Evolutionary conservation across 2,113 vertebrate genomes (phyloP).

Genomic region (Poeciliopsis occidentalis): DNA sequence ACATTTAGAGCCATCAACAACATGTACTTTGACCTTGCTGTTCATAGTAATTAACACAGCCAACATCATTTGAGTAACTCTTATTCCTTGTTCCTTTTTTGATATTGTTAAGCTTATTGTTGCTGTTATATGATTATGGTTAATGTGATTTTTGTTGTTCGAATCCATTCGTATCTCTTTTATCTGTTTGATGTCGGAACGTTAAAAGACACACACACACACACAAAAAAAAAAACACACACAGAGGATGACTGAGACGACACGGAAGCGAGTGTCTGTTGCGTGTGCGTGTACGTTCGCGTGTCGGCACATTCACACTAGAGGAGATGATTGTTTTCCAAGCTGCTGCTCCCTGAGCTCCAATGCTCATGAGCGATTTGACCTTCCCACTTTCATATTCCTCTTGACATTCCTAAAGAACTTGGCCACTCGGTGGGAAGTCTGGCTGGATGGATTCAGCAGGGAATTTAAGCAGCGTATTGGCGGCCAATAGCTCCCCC

Average conservation of each 20-base stretch:
- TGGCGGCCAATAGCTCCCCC: conserved; percentile 66
- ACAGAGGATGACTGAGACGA: conserved; percentile 50
- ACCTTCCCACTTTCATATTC: conserved; percentile 80
- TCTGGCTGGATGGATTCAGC: conserved; percentile 74
- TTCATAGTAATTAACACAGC: conserved; percentile 78
- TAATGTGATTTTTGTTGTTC: conserved; percentile 76
- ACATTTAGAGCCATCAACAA: conserved; percentile 67
- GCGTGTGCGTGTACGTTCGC: conserved; percentile 52
- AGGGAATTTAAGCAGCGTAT: conserved; percentile 75
- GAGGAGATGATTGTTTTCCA: conserved; percentile 73
- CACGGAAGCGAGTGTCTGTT: conserved; percentile 45
- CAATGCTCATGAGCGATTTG: conserved; percentile 71
- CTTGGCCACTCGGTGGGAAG: conserved; percentile 80
- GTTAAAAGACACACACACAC: conserved; percentile 43
- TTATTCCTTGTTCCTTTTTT: conserved; percentile 71
- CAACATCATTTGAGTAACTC: conserved; percentile 71
- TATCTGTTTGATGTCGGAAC: conserved; percentile 65
- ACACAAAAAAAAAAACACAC: conserved; percentile 41
- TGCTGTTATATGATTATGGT: conserved; percentile 77
- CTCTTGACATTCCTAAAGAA: conserved; percentile 80
- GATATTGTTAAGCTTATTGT: conserved; percentile 79
- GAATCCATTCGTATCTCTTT: conserved; percentile 75
- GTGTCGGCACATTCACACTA: conserved; percentile 56
- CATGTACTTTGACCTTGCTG: conserved; percentile 73
- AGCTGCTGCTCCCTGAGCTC: conserved; percentile 72